Percentiles rank a stretch among this genome's conserved stretches.
These are phyloP conservation scores for Stenolophus ochropezus DNA, from an alignment of 2,888 invertebrate genomes.

Conservation along the genomic window DNA sequence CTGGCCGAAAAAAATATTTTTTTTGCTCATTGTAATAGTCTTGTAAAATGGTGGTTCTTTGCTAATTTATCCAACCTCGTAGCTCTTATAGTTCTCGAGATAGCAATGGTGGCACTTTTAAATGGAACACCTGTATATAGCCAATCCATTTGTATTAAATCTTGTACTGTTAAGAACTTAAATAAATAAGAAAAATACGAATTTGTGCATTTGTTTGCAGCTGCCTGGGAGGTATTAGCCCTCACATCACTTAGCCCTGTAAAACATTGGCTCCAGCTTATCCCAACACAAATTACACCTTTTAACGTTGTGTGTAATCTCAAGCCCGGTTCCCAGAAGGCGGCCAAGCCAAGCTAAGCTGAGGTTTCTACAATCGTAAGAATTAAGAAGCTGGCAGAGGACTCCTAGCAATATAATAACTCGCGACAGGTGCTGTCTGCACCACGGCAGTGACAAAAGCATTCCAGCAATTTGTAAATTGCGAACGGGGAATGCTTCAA, in stretches of 20 bases:
- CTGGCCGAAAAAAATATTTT: no score
- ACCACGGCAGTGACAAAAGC: neutral
- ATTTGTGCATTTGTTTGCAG: neutral
- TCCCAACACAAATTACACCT: neutral
- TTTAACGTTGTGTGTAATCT: neutral
- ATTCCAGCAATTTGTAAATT: constrained; percentile 18
- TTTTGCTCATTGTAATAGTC: no score
- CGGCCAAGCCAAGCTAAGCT: neutral
- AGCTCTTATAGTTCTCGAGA: no score
- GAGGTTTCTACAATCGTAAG: neutral
- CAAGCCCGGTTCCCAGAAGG: neutral
- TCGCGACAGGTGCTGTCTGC: constrained; percentile 4
- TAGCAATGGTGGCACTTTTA: no score
- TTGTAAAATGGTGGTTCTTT: no score
- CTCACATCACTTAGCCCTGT: neutral
- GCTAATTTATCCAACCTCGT: no score
- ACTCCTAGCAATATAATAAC: neutral
- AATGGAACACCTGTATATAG: no score
- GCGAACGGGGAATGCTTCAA: neutral
- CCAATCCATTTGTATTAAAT: no score
- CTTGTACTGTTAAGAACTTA: no score
- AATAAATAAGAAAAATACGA: no score
- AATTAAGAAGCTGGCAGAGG: neutral
- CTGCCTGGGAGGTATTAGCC: neutral
- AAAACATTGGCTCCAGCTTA: neutral